Evolutionary conservation across 1,140 invertebrate genomes (phyloP).

Genomic region (Drosophila fuyamai): DNA sequence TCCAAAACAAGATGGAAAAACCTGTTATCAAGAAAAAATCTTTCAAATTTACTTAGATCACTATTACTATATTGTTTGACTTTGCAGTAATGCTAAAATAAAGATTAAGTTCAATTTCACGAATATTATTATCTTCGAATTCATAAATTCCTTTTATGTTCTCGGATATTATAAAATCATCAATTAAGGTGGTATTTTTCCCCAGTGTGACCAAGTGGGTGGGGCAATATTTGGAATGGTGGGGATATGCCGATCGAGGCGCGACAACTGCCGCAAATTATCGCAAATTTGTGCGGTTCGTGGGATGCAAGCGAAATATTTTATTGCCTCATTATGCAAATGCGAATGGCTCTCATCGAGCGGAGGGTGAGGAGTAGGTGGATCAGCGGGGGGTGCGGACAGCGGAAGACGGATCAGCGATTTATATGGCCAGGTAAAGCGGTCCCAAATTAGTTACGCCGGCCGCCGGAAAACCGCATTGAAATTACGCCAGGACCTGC

Average conservation of each 20-base stretch:
- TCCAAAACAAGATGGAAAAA: too few relatives aligned
- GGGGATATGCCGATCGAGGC: constrained; percentile 59
- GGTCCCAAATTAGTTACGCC: constrained; percentile 59
- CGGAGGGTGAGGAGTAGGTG: constrained; percentile 21
- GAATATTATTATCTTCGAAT: too few relatives aligned
- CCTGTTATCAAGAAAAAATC: too few relatives aligned
- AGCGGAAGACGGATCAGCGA: constrained; percentile 22
- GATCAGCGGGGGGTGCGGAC: neutral
- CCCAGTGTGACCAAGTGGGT: constrained; percentile 40
- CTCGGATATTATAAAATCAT: neutral
- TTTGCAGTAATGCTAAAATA: too few relatives aligned
- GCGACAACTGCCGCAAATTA: constrained; percentile 82
- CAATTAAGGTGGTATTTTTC: neutral
- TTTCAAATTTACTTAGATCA: too few relatives aligned
- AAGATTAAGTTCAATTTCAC: too few relatives aligned
- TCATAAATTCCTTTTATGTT: neutral
- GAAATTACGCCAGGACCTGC: constrained; percentile 78
- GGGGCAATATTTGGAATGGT: constrained; percentile 32
- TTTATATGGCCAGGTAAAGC: constrained; percentile 35
- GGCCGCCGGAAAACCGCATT: constrained; percentile 74
- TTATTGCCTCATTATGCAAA: constrained; percentile 84
- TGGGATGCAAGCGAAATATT: constrained; percentile 82
- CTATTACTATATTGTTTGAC: too few relatives aligned
- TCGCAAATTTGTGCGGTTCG: constrained; percentile 74
- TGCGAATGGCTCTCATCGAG: constrained; percentile 58